Base-by-base conservation (phyloP, 2,113 vertebrate genomes). In the Myiopsitta monachus region DNA sequence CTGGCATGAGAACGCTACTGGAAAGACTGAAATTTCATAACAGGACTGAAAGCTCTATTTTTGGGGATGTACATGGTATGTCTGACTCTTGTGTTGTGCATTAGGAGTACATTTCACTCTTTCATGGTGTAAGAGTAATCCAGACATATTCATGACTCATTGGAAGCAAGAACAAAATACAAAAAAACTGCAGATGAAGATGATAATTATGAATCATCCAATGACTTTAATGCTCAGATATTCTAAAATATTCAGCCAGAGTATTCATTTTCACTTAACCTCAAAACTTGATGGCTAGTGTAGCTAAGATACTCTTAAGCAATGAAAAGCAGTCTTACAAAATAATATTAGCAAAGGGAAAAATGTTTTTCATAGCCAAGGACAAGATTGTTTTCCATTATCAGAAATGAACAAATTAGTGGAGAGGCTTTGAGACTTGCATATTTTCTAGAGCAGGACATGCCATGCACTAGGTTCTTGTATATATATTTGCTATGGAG, bases 131-230 rank as follows among this genome's bases (percentile, higher is more conserved):
- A 92, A 91, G 59, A 94, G 80, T 64, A 92, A 92, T 87, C 66
- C 77, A 91, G 85, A 84, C 66, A 33, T 51, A 66, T 11, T 74
- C 27, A 57, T 96, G 95, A 93, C 80, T 93, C 94, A 91, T 12
- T 87, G 52, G 27, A 96, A 57, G 52, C 80, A 88, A 83, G 36
- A 92, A 69, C 9, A 85, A 85, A 87, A 74, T 18, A 61, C 79
- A 84, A 88, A 78, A 70, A 76, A 55, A 31, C 10, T 57, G 28
- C 46, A 87, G 88, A 90, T 84, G 90, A 87, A 83, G 33, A 9
- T 66, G 69, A 90, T 81, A 92, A 96, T 90, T 81, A 84, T 88
- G 86, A 95, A 88, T 95, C 76, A 95, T 81, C 22, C 23, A 30
- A 24, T 87, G 64, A 78, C 57, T 68, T 80, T 86, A 83, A 61